Base-by-base conservation (phyloP, 1,140 invertebrate species). In the Drosophila kanapiae region DNA sequence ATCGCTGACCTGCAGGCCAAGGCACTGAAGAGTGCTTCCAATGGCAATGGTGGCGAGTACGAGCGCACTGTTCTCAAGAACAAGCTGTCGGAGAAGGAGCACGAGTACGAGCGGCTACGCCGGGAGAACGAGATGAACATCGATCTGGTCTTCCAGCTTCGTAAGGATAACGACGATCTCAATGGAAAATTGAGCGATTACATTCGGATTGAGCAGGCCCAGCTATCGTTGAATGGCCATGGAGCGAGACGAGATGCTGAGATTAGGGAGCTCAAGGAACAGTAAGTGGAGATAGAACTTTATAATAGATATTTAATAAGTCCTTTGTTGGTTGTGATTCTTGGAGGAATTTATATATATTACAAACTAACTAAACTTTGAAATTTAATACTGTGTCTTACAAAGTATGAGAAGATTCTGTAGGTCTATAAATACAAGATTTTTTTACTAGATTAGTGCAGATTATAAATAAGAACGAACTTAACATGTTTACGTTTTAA, bases 151-250 rank as follows among this genome's bases (percentile, higher is more conserved):
- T 94, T 96, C 56, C 95, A 95, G 75, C 91, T 96, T 69, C 94
- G 94, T 62, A 95, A 94, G 93, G 95, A 94, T 95, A 96, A 96
- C 84, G 97, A 98, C 68, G 97, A 97, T 78, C 92, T 97, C 1
- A 94, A 94, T 54, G 94, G 95, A 69, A 97, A 97, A 93, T 85
- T 98, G 10, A 97, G 97, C 80, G 97, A 98, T 91, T 97, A 96
- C 82, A 96, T 97, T 80, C 96, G 96, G 88, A 96, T 98, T 3
- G 95, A 95, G 11, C 97, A 97, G 93, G 94, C 97, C 2, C 96
- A 98, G 91, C 94, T 95, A 65, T 96, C 95, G 59, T 94, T 97
- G n/a, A 95, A 95, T 23, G 95, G 95, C 4, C 96, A 97, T 68
- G 96, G 95, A 31, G 94, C 95, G 1, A 94, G 95, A 31, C 92